Evolutionary conservation across 30 jellyfish, hydroid and myxozoan species (phyloP).

Genomic region (Turritopsis dohrnii): DNA sequence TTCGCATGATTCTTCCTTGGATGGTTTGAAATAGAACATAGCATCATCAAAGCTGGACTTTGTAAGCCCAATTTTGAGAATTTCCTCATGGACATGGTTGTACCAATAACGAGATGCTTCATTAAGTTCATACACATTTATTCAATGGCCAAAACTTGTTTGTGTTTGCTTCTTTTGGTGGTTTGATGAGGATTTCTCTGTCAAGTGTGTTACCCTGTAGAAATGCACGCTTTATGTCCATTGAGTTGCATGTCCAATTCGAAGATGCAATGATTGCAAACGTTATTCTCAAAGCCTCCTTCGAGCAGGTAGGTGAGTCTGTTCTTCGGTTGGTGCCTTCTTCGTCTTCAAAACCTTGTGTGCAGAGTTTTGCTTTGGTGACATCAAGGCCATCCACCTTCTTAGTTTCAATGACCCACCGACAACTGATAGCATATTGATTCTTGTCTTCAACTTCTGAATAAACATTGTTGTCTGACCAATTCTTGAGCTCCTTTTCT

Average conservation of each 20-base stretch:
- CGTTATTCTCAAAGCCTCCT: slow-evolving; percentile 22
- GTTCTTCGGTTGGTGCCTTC: slow-evolving; percentile 11
- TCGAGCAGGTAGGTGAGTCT: slow-evolving; percentile 51
- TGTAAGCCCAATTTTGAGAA: slow-evolving; percentile 14
- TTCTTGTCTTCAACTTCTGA: slow-evolving; percentile 16
- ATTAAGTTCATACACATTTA: slow-evolving; percentile 29
- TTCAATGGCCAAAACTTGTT: slow-evolving; percentile 28
- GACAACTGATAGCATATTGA: slow-evolving; percentile 20
- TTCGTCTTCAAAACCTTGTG: slow-evolving; percentile 49
- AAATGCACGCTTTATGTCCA: slow-evolving; percentile 47
- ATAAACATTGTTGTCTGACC: slow-evolving; percentile 39
- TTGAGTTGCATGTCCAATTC: slow-evolving; percentile 22
- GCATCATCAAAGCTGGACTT: slow-evolving; percentile 27
- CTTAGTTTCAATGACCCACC: slow-evolving; percentile 46
- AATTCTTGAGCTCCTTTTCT: slow-evolving; percentile 24
- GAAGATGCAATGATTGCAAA: slow-evolving; percentile 22
- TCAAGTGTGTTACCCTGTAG: slow-evolving; percentile 47
- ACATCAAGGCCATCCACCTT: neutral
- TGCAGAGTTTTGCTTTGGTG: slow-evolving; percentile 33
- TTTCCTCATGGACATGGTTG: slow-evolving; percentile 28
- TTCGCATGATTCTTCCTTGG: slow-evolving; percentile 30
- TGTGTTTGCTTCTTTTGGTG: slow-evolving; percentile 45
- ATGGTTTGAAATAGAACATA: slow-evolving; percentile 27
- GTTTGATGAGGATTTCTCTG: slow-evolving; percentile 41
- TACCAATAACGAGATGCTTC: slow-evolving; percentile 41